phyloP scores from a whole-genome alignment of 2,113 vertebrate genomes.

The Delphinapterus leucas region DNA sequence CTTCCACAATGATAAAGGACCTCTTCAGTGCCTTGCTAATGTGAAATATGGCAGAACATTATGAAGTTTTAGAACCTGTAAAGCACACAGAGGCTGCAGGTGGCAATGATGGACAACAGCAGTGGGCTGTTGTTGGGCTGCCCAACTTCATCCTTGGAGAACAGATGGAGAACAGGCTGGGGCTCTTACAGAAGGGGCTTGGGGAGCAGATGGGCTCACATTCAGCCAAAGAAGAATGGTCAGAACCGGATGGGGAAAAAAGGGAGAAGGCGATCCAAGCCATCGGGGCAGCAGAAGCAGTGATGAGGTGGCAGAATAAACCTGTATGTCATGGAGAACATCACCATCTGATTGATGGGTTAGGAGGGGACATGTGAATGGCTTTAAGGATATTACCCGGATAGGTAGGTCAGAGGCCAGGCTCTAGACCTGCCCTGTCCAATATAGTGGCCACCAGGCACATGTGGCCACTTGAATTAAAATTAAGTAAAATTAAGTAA shows the following conservation, averaged over 20 bases:
- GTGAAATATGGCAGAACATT: not conserved
- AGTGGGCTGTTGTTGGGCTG: no score
- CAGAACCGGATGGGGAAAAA: not conserved
- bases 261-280: not conserved
- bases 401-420: not conserved
- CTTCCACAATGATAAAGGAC: not conserved
- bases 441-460: not conserved
- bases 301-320: not conserved
- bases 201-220: not conserved
- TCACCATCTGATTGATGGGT: not conserved
- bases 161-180: not conserved
- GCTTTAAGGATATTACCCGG: not conserved
- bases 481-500: not conserved
- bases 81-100: not conserved
- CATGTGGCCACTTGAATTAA: not conserved
- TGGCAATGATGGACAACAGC: not conserved
- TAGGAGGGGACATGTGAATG: not conserved
- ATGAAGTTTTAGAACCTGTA: not conserved
- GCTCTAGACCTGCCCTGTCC: not conserved
- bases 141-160: not conserved
- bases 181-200: not conserved
- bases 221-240: not conserved
- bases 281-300: not conserved
- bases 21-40: not conserved
- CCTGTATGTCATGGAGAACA: fast-evolving